Conservation (phyloP, 1,140 invertebrate species). For the Rhizoglyphus robini region DNA sequence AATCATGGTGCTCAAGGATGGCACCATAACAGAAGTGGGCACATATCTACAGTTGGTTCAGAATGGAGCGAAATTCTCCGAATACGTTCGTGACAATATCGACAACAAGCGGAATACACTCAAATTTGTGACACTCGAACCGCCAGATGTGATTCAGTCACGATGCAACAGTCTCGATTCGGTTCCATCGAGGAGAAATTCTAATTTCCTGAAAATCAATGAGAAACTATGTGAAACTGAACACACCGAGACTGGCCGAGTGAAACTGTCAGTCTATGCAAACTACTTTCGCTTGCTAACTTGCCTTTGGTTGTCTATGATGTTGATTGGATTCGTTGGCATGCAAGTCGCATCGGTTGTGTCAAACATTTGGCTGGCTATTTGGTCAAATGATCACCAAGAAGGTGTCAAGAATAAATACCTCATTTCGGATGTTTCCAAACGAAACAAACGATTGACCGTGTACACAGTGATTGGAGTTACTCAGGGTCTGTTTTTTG, state of each 20-base stretch:
- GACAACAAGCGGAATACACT: conserved; percentile 33
- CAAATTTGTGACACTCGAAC: conserved; percentile 37
- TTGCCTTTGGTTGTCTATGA: conserved; percentile 20
- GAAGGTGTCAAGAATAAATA: conserved; percentile 19
- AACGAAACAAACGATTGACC: not conserved
- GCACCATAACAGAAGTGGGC: conserved; percentile 31
- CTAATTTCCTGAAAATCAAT: too few relatives aligned
- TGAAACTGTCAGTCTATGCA: conserved; percentile 72
- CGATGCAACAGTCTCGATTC: not conserved
- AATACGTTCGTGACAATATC: conserved; percentile 60
- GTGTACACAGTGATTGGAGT: conserved; percentile 16
- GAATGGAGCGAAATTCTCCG: conserved; percentile 28
- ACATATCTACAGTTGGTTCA: conserved; percentile 33
- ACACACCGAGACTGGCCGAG: conserved; percentile 65
- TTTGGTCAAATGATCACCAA: conserved; percentile 36
- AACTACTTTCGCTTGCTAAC: conserved; percentile 32
- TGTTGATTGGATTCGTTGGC: conserved; percentile 23
- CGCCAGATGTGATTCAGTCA: conserved; percentile 43
- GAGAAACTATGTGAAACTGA: not conserved
- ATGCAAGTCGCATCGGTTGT: conserved; percentile 51
- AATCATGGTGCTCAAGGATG: conserved; percentile 34
- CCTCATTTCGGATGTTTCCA: conserved; percentile 32
- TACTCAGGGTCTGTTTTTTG: not conserved
- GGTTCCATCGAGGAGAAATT: too few relatives aligned
- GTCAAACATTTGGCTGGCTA: conserved; percentile 79